Conservation (phyloP, 2,113 vertebrate species). For the Zeus faber region DNA sequence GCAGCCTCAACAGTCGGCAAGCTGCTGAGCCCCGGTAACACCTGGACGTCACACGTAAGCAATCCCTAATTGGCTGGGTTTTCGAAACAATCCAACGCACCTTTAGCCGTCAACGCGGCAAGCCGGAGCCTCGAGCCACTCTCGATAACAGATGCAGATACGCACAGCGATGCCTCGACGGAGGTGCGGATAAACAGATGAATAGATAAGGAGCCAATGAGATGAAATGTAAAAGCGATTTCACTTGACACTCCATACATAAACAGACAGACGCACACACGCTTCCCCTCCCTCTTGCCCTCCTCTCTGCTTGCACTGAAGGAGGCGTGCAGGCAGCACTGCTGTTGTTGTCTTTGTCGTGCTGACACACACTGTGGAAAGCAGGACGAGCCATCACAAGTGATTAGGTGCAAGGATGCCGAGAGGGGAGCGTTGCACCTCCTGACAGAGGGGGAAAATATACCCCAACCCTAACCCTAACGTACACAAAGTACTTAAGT, state of each 20-base stretch:
- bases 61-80: conserved; percentile 53
- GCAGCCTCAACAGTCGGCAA: conserved; percentile 53
- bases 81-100: conserved; percentile 44
- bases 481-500: too few species aligned
- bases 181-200: conserved; percentile 61
- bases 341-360: conserved; percentile 41
- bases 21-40: conserved; percentile 55
- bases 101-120: conserved; percentile 49
- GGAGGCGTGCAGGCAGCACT: conserved; percentile 25
- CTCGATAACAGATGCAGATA: neutral
- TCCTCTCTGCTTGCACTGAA: conserved; percentile 23
- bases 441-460: conserved; percentile 19
- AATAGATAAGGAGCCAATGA: conserved; percentile 59
- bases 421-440: conserved; percentile 1
- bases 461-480: too few species aligned
- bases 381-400: conserved; percentile 38
- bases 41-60: conserved; percentile 62
- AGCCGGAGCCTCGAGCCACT: conserved; percentile 48
- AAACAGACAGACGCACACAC: neutral
- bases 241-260: conserved; percentile 55
- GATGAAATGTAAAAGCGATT: conserved; percentile 69
- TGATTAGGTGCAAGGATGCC: conserved; percentile 45
- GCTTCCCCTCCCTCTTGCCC: conserved; percentile 17
- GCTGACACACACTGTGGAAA: conserved; percentile 35
- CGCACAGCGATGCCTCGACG: conserved; percentile 25